Percentiles rank a stretch among this genome's conserved stretches.
Conservation (phyloP, 1,140 invertebrate species). For the Trinorchestia longiramus region DNA sequence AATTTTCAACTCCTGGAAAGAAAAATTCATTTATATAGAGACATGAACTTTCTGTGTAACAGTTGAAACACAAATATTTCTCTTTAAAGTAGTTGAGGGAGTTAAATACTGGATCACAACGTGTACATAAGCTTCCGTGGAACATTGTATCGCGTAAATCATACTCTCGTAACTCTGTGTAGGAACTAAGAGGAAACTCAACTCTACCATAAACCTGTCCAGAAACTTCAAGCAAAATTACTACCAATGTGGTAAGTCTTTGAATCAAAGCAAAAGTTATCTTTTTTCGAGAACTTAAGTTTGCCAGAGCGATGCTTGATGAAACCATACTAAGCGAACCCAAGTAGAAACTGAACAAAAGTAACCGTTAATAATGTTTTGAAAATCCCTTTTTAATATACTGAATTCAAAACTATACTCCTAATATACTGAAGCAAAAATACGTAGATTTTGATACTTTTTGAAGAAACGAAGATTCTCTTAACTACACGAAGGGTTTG, state of each 20-base stretch:
- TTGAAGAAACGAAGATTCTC: neutral
- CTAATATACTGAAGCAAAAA: neutral
- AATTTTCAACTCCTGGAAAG: neutral
- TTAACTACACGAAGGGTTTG: neutral
- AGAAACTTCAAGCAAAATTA: constrained; percentile 10
- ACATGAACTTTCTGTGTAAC: neutral
- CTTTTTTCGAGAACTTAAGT: neutral
- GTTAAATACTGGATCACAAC: neutral
- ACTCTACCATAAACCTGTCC: neutral
- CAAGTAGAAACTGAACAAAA: neutral
- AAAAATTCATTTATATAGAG: neutral
- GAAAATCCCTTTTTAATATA: neutral
- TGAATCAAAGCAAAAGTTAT: constrained; percentile 21
- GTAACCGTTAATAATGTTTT: neutral
- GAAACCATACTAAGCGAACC: neutral
- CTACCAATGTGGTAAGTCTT: neutral
- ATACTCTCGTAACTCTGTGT: neutral
- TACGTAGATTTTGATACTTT: neutral
- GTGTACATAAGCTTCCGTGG: neutral
- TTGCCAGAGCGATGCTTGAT: neutral
- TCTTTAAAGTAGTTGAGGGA: neutral
- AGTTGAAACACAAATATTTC: neutral
- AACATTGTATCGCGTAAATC: neutral
- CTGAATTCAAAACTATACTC: neutral
- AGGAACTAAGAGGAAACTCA: neutral